Evolutionary conservation across 92 coral and sea anemone species (phyloP), one percentile per base, ranked within the genome.

Genomic region (Pocillopora meandrina): DNA sequence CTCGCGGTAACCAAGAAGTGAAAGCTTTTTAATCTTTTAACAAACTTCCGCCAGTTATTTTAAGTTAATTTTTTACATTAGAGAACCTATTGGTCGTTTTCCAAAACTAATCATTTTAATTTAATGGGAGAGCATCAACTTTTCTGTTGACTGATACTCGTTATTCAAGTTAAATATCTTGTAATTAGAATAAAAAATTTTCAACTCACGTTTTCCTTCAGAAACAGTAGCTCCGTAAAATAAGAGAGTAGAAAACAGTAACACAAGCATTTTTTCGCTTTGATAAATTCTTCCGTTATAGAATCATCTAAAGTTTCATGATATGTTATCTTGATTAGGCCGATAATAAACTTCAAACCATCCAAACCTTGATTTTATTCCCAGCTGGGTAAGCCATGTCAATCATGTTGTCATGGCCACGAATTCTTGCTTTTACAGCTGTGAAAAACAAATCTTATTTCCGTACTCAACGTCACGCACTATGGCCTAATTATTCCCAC

Each of bases 301-400:
- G 35, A 55, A 18, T 56, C 78, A 56, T 74, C 11, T 36, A 56
- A 56, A 76, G 42, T 15, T 18, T 26, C 49, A 20, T 17, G 12
- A 20, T 42, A 20, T 1, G 26, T 65, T 20, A 35, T 77, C 18
- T 65, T 65, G 63, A 16, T 65, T 66, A 66, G 2, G 7, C 47
- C 69, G 72, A 12, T 23, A 65, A 17, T 66, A 56, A 1, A 13
- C 20, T 31, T 33, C 75, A 67, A 16, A 55, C 12, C 63, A 80
- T 68, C 64, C 49, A 71, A 56, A 70, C 42, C 36, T 58, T 69
- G 58, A 34, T 56, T 56, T 70, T 81, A 20, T 23, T 59, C 49
- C 56, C 85, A 82, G 85, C 77, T 82, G 85, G 10, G 47, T 55
- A 82, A 82, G 61, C 85, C 23, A 60, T 35, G 78, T 63, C 68